A percentile compares a stretch with the other conserved stretches of the same genome.
Conservation (phyloP, 2,797 vertebrate species). For the Cirrhinus mrigala region DNA sequence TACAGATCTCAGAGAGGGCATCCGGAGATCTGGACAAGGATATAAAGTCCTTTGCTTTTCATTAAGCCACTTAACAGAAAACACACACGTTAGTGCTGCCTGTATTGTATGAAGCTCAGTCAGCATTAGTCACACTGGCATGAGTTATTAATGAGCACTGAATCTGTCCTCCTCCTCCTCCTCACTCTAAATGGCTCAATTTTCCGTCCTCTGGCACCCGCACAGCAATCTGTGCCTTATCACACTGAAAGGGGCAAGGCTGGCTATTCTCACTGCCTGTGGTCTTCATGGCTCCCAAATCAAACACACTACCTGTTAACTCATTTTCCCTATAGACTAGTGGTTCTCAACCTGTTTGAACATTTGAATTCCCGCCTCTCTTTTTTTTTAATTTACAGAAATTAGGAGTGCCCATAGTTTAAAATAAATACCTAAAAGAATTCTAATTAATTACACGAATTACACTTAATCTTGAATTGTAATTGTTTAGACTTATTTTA, state of each 20-base stretch:
- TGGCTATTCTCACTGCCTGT: conserved; percentile 14
- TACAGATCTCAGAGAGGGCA: conserved; percentile 30
- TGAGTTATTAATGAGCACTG: conserved; percentile 48
- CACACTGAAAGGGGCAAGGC: conserved; percentile 24
- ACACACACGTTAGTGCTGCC: conserved; percentile 18
- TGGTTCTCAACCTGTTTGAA: background rate
- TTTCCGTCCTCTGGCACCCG: conserved; percentile 19
- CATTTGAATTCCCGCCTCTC: background rate
- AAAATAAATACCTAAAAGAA: background rate
- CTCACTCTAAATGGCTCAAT: conserved; percentile 33
- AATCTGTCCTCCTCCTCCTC: conserved; percentile 27
- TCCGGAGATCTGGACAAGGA: conserved; percentile 32
- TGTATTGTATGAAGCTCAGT: conserved; percentile 42
- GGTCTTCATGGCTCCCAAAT: background rate
- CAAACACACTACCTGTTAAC: background rate
- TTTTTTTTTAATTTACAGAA: background rate
- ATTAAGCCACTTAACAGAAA: conserved; percentile 34
- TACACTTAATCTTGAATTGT: background rate
- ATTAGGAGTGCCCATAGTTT: background rate
- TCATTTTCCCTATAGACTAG: background rate
- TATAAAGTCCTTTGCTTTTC: conserved; percentile 32
- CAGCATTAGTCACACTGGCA: conserved; percentile 52
- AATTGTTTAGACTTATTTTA: background rate
- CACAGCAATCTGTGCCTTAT: conserved; percentile 36
- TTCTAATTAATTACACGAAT: background rate